These are phyloP conservation scores for Oreochromis tanganicae DNA, from an alignment of 2,113 vertebrate species.

Conservation along the genomic window DNA sequence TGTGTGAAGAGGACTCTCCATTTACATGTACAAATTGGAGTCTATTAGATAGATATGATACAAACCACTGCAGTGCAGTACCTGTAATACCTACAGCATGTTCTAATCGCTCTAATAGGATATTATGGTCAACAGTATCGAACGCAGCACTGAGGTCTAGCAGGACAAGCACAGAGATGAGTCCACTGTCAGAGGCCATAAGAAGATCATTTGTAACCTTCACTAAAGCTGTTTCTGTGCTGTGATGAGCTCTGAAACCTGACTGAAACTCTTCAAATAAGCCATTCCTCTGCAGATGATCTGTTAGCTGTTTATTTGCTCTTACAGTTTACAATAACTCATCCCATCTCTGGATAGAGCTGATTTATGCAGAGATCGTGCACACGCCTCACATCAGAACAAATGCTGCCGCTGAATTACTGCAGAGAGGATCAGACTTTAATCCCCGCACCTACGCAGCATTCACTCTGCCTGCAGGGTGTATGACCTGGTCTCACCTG, in stretches of 20 bases:
- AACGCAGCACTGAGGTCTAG: too few species aligned
- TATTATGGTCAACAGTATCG: too few species aligned
- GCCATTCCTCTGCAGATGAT: not conserved
- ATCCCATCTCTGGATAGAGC: not conserved
- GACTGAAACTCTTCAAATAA: not conserved
- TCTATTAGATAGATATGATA: too few species aligned
- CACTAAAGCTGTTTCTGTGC: not conserved
- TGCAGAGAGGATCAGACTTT: not conserved
- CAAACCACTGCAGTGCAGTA: too few species aligned
- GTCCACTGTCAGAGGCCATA: too few species aligned
- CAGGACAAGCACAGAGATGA: too few species aligned
- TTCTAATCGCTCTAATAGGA: too few species aligned
- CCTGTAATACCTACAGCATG: too few species aligned
- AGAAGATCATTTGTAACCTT: too few species aligned
- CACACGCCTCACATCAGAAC: not conserved
- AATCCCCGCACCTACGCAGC: not conserved
- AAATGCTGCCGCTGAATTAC: fast-evolving
- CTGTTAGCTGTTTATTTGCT: not conserved
- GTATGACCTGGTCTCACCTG: slow-evolving; percentile 32
- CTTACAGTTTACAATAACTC: not conserved
- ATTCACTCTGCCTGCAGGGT: not conserved
- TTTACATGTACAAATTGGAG: too few species aligned
- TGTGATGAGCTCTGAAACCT: not conserved
- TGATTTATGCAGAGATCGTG: not conserved
- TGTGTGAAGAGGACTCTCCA: too few species aligned